A percentile compares a stretch with the other conserved stretches of the same genome.
Evolutionary conservation across 2,888 invertebrate species (phyloP).

Genomic region (Dicyrtomina minuta): DNA sequence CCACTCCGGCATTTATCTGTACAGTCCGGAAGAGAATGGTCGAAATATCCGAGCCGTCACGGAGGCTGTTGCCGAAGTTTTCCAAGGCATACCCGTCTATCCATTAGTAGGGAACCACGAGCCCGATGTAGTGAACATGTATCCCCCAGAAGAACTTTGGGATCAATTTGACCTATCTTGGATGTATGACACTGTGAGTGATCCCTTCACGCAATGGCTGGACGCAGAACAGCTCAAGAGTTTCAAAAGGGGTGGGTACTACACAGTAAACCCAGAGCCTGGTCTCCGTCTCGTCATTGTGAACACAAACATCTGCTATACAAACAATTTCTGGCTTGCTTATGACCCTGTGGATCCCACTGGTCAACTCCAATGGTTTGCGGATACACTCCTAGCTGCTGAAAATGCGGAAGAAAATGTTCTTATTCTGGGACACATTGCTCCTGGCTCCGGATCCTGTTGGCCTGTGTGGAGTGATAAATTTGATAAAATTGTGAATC

Average conservation of each 20-base stretch:
- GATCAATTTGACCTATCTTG: conserved; percentile 58
- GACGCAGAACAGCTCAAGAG: conserved; percentile 66
- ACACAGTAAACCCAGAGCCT: conserved; percentile 66
- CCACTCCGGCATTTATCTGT: conserved; percentile 86
- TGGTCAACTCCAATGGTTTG: conserved; percentile 63
- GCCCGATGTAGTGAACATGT: too few species aligned
- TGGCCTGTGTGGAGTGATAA: conserved; percentile 43
- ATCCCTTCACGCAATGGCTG: conserved; percentile 56
- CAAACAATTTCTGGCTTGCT: conserved; percentile 71
- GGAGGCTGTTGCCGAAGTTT: too few species aligned
- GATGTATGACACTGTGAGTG: conserved; percentile 73
- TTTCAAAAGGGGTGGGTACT: conserved; percentile 72
- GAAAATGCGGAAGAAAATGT: too few species aligned
- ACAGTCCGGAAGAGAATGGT: conserved; percentile 66
- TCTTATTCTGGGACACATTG: conserved; percentile 83
- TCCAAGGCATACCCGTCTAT: too few species aligned
- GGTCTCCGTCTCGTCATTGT: conserved; percentile 68
- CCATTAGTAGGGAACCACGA: too few species aligned
- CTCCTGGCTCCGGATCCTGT: conserved; percentile 66
- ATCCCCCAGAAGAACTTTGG: conserved; percentile 41
- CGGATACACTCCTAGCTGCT: conserved; percentile 69
- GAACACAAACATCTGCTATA: conserved; percentile 68
- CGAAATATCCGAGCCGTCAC: too few species aligned
- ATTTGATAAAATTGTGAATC: conserved; percentile 42
- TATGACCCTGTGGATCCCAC: conserved; percentile 69